phyloP scores from a whole-genome alignment of 2,888 invertebrate genomes.

The Eupsilia transversa region DNA sequence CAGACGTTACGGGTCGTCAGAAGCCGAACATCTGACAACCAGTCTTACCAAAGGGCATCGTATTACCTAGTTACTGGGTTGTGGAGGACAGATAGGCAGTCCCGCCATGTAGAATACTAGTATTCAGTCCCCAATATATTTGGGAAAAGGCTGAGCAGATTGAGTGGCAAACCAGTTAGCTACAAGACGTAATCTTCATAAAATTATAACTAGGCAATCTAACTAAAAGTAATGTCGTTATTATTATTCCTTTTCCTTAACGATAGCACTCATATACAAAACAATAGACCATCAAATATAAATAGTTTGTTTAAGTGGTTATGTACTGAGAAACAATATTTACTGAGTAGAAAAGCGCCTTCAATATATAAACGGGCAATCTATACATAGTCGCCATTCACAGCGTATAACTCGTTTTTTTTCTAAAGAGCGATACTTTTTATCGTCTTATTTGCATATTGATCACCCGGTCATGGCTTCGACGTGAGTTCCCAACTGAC shows the following conservation, averaged over 20 bases:
- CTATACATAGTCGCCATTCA: constrained; percentile 17
- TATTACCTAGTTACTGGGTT: no score
- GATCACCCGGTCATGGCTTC: neutral
- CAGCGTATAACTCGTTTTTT: constrained; percentile 22
- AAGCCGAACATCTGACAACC: no score
- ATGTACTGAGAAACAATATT: constrained; percentile 17
- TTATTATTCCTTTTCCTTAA: constrained; percentile 12
- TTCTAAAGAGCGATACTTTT: neutral
- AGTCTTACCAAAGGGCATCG: no score
- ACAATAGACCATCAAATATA: constrained; percentile 58
- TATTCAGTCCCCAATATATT: no score
- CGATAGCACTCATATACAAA: constrained; percentile 6
- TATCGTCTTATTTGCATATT: neutral
- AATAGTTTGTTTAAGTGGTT: constrained; percentile 32
- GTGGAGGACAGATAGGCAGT: no score
- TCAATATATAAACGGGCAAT: constrained; percentile 48
- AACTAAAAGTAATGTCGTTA: constrained; percentile 19
- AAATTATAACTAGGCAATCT: constrained; percentile 13
- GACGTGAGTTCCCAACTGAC: neutral
- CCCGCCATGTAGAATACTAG: no score
- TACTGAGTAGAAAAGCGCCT: constrained; percentile 47
- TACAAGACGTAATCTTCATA: neutral
- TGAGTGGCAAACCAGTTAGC: neutral
- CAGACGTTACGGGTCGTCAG: no score
- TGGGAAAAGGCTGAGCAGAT: no score